A percentile compares a stretch with the other conserved stretches of the same genome.
These are phyloP conservation scores for Lacerta agilis DNA, from an alignment of 2,797 vertebrate genomes.

Conservation along the genomic window DNA sequence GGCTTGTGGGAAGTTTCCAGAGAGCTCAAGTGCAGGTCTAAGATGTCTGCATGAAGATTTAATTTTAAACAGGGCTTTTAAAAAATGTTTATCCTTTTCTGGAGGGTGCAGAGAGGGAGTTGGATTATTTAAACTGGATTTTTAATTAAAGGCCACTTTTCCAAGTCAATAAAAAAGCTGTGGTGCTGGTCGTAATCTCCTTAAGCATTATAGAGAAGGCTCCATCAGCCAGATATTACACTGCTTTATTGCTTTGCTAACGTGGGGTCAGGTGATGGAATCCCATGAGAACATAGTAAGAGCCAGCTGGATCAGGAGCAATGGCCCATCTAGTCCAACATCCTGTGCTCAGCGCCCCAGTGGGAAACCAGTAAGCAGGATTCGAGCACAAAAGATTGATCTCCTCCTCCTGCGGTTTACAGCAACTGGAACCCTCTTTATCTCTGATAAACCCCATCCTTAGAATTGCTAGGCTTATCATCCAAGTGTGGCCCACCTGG, in stretches of 20 bases:
- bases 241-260: not conserved
- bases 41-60: too few species aligned
- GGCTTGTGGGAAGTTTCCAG: not conserved
- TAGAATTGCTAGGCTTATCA: too few species aligned
- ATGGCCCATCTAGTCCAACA: too few species aligned
- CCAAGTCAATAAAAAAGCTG: not conserved
- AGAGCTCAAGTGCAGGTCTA: not conserved
- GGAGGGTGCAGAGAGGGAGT: not conserved
- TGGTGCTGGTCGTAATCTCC: not conserved
- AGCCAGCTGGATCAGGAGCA: too few species aligned
- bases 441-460: too few species aligned
- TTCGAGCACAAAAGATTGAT: too few species aligned
- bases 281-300: too few species aligned
- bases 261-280: not conserved
- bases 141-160: not conserved
- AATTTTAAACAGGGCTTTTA: too few species aligned
- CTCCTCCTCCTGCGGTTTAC: too few species aligned
- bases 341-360: too few species aligned
- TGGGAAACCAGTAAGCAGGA: too few species aligned
- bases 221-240: not conserved
- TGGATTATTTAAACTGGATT: not conserved
- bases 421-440: too few species aligned
- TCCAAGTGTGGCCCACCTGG: not conserved
- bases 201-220: not conserved
- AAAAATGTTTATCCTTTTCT: not conserved